Evolutionary conservation across 2,888 invertebrate genomes (phyloP).

Genomic region (Phania funesta): DNA sequence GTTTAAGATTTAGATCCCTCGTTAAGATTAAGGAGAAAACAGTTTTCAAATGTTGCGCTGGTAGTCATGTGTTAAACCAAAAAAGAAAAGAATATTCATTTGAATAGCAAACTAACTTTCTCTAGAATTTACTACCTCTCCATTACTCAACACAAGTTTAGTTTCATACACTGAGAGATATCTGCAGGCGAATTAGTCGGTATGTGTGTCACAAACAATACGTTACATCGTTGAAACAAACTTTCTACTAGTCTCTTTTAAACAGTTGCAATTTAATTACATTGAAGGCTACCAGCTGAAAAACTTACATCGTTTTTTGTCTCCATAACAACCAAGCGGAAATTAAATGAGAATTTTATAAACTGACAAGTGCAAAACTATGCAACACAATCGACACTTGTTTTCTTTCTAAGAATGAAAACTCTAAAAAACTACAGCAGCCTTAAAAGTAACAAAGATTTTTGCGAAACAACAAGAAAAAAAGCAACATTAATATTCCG

Average conservation of each 20-base stretch:
- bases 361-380: slow-evolving; percentile 38
- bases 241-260: background rate
- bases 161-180: background rate
- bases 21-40: slow-evolving; percentile 28
- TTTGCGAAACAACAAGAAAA: too few species aligned
- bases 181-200: background rate
- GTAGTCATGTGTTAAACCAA: background rate
- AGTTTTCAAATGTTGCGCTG: slow-evolving; percentile 21
- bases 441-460: too few species aligned
- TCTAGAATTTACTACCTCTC: background rate
- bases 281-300: background rate
- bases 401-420: background rate
- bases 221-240: background rate
- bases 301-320: slow-evolving; percentile 24
- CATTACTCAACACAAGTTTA: background rate
- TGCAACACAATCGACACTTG: background rate
- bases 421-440: background rate
- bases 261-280: background rate
- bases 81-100: background rate
- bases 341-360: slow-evolving; percentile 38
- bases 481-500: too few species aligned
- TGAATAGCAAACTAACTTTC: slow-evolving; percentile 15
- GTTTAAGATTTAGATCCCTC: slow-evolving; percentile 3
- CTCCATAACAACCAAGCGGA: background rate
- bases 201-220: slow-evolving; percentile 9